Base-by-base conservation (phyloP, 2,888 invertebrate genomes). In the Dryobota labecula region DNA sequence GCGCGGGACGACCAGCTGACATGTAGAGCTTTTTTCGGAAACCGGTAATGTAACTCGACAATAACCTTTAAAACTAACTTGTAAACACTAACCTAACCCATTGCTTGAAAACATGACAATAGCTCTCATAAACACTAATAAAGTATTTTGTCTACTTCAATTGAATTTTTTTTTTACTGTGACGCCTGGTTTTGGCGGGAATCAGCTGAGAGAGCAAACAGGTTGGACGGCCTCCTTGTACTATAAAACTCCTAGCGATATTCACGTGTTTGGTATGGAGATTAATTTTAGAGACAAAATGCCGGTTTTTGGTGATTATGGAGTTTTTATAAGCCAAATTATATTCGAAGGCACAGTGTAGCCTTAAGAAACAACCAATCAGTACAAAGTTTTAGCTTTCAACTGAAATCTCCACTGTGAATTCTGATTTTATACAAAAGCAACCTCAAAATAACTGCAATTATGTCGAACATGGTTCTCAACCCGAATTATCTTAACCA, bases 161-260 rank as follows among this genome's bases (percentile, higher is more conserved):
- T 85, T 86, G 86, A 78, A 38, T 11, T 74, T 84, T 85, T 83
- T 85, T 84, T 76, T 60, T 33, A 58, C 41, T 68, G 66, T 82
- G 86, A 84, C 86, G 84, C 84, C 73, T 70, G 63, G 66, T 85
- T 85, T 85, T 85, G 85, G 85, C 85, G 85, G 80, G 85, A 85
- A 86, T 85, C 85, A 85, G 85, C 85, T 85, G 85, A 78, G 84
- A 67, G 73, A 56, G 58, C 54, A 78, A 86, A 86, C 85, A 82
- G 84, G 86, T 85, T 82, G 58, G 73, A 61, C 78, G 43, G 79
- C 77, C 56, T 65, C 76, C 85, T 67, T 69, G 83, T 85, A 85
- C 49, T 68, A 81, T 72, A 84, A 83, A 67, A 82, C 70, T 47
- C 47, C 2, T 33, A 63, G 68, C 33, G 51, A 49, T 56, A 56